Conservation (phyloP, 2,113 vertebrate genomes). For the Toxotes chatareus region DNA sequence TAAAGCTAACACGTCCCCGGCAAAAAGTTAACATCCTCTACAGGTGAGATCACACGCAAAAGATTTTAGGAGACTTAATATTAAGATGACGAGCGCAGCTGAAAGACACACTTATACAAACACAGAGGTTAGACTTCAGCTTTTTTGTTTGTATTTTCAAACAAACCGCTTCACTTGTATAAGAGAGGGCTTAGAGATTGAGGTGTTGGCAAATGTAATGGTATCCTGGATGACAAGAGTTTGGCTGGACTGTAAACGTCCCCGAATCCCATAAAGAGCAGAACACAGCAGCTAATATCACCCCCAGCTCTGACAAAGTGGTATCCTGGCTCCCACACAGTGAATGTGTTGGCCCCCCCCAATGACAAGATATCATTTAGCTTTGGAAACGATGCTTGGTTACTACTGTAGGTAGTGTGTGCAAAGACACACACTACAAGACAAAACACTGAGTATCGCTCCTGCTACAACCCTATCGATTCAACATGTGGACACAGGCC, state of each 20-base stretch:
- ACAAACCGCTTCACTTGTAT: too few species aligned
- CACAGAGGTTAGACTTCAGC: too few species aligned
- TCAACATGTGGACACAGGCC: background rate
- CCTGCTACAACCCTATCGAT: background rate
- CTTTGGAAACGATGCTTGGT: background rate
- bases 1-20: background rate
- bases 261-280: too few species aligned
- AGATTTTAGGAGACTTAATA: too few species aligned
- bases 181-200: too few species aligned
- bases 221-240: too few species aligned
- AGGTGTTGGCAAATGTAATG: too few species aligned
- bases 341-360: background rate
- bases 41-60: background rate
- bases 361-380: background rate
- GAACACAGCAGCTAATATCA: too few species aligned
- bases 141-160: too few species aligned
- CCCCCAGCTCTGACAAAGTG: background rate
- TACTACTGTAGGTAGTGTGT: background rate
- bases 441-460: background rate
- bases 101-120: background rate
- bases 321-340: background rate
- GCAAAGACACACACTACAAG: background rate
- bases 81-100: background rate
- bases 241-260: too few species aligned
- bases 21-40: background rate